phyloP scores from a whole-genome alignment of 1,140 invertebrate species.

The Paraescarpia echinospica region DNA sequence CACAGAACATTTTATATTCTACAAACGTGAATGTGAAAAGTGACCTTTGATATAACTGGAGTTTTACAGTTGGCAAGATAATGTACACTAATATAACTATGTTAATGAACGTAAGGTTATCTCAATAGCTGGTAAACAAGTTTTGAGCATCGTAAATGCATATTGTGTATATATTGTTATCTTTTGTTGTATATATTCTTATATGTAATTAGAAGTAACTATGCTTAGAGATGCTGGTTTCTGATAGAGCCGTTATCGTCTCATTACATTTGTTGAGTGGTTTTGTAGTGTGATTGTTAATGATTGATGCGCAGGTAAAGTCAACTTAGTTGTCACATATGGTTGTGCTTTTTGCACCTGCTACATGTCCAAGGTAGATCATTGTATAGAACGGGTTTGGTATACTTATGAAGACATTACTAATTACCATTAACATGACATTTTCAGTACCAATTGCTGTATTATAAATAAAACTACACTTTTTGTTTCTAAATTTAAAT shows the following conservation, averaged over 20 bases:
- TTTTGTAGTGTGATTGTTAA: neutral
- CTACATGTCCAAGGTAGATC: neutral
- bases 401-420: neutral
- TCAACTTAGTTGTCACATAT: neutral
- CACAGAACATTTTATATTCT: no score
- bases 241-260: neutral
- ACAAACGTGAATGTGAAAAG: neutral
- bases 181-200: neutral
- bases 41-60: neutral
- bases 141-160: neutral
- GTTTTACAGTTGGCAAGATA: neutral
- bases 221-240: neutral
- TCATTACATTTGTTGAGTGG: neutral
- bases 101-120: neutral
- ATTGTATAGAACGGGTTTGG: neutral
- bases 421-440: neutral
- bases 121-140: neutral
- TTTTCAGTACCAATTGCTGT: neutral
- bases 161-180: neutral
- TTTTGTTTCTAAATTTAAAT: neutral
- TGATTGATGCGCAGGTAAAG: neutral
- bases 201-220: neutral
- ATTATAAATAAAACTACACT: neutral
- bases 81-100: neutral
- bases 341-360: neutral